phyloP scores from a whole-genome alignment of 2,113 vertebrate genomes.

The Hypocryptadius cinnamomeus region DNA sequence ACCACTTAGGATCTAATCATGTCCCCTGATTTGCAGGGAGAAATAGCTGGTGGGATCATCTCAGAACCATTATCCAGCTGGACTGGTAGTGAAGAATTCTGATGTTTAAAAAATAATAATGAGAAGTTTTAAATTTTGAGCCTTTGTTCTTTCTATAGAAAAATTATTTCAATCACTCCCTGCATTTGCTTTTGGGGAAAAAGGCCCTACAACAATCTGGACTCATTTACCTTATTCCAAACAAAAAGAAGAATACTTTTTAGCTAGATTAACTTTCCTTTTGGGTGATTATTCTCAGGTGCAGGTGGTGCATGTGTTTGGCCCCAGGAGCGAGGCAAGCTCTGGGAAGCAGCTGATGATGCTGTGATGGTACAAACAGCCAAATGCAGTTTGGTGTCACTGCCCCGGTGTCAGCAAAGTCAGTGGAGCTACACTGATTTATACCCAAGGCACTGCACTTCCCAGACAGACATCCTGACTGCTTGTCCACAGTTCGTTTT shows the following conservation, averaged over 20 bases:
- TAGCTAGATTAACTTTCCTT: background rate
- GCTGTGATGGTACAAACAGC: slow-evolving; percentile 34
- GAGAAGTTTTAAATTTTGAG: background rate
- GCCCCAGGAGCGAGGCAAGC: background rate
- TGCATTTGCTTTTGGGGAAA: accelerated
- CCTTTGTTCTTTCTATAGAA: background rate
- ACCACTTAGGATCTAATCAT: background rate
- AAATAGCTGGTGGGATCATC: background rate
- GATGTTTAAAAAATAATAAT: background rate
- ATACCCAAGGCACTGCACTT: slow-evolving; percentile 1
- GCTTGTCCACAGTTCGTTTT: background rate
- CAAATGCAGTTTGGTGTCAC: background rate
- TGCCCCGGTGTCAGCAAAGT: background rate
- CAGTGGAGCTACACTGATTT: slow-evolving; percentile 51
- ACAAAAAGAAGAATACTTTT: background rate
- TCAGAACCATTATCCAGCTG: background rate
- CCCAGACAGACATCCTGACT: slow-evolving; percentile 23
- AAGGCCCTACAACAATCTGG: background rate
- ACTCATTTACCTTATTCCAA: background rate
- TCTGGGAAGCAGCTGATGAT: background rate
- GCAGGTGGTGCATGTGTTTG: background rate
- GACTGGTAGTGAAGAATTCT: background rate
- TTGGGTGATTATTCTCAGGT: background rate
- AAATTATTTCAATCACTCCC: background rate
- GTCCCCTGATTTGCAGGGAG: background rate